A percentile compares a stretch with the other conserved stretches of the same genome.
These are phyloP conservation scores for Stenoptilia bipunctidactyla DNA, from an alignment of 2,888 invertebrate species.

Conservation along the genomic window DNA sequence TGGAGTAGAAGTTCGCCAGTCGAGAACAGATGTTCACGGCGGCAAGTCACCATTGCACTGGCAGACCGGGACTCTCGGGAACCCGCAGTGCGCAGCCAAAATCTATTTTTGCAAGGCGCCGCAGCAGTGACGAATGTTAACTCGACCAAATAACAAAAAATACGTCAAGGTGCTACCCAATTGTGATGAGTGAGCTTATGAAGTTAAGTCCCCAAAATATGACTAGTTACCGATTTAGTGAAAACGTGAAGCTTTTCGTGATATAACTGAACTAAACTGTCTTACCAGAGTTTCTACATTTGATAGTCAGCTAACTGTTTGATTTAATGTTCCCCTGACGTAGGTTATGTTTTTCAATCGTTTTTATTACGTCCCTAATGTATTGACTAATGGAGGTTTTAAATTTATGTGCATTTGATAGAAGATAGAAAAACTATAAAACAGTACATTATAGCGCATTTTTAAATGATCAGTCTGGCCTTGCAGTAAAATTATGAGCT, in stretches of 20 bases:
- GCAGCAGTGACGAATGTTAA: conserved; percentile 53
- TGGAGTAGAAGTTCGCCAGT: neutral
- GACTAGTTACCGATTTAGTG: too few relatives aligned
- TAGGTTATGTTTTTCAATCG: too few relatives aligned
- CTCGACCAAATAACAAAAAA: conserved; percentile 49
- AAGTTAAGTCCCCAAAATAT: too few relatives aligned
- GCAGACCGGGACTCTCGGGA: conserved; percentile 45
- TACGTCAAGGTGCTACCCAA: conserved; percentile 4
- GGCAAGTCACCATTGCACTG: conserved; percentile 55
- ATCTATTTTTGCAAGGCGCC: conserved; percentile 69
- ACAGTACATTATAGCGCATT: conserved; percentile 41
- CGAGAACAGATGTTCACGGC: conserved; percentile 33
- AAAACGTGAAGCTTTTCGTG: too few relatives aligned
- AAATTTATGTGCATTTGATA: conserved; percentile 38
- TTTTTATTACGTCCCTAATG: conserved; percentile 19
- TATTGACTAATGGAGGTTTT: conserved; percentile 38
- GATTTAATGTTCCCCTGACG: too few relatives aligned
- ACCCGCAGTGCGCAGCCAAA: conserved; percentile 57
- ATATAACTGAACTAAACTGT: too few relatives aligned
- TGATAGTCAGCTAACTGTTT: too few relatives aligned
- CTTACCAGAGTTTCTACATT: too few relatives aligned
- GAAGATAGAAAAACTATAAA: conserved; percentile 27
- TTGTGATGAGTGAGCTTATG: too few relatives aligned
- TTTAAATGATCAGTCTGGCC: conserved; percentile 21
- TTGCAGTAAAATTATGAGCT: too few relatives aligned